Conservation (phyloP, 1,140 invertebrate species). For the Sitophilus oryzae region DNA sequence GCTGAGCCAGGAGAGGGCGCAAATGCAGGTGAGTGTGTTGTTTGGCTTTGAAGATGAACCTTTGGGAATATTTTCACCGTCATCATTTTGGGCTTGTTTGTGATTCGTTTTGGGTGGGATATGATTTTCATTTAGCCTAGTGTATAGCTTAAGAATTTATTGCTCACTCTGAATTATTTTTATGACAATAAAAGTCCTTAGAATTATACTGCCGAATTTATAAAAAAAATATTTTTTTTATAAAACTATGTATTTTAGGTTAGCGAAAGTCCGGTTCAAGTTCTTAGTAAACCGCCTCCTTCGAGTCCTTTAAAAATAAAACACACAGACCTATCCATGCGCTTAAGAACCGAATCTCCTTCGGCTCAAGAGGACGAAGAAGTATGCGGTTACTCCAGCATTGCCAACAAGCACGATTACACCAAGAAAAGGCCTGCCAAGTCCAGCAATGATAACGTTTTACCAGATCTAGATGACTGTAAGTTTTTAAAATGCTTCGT, state of each 20-base stretch:
- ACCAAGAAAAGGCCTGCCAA: conserved; percentile 12
- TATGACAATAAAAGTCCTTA: no score
- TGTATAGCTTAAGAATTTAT: no score
- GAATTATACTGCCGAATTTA: no score
- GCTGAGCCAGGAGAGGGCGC: conserved; percentile 12
- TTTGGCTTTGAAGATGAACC: no score
- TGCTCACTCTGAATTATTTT: no score
- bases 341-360: conserved; percentile 36
- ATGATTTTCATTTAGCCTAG: no score
- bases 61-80: not conserved
- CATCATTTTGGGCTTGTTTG: conserved; percentile 7
- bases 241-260: no score
- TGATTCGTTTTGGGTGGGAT: not conserved
- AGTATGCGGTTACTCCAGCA: conserved; percentile 38
- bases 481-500: no score
- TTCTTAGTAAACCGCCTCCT: conserved; percentile 16
- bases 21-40: conserved; percentile 12
- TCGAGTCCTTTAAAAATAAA: conserved; percentile 29
- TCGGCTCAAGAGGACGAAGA: conserved; percentile 52
- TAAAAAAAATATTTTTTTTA: no score
- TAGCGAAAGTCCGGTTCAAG: not conserved
- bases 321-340: not conserved
- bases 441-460: conserved; percentile 37
- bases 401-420: conserved; percentile 20
- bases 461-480: conserved; percentile 33